Base-by-base conservation (phyloP, 1,140 invertebrate species). In the Fopius arisanus region DNA sequence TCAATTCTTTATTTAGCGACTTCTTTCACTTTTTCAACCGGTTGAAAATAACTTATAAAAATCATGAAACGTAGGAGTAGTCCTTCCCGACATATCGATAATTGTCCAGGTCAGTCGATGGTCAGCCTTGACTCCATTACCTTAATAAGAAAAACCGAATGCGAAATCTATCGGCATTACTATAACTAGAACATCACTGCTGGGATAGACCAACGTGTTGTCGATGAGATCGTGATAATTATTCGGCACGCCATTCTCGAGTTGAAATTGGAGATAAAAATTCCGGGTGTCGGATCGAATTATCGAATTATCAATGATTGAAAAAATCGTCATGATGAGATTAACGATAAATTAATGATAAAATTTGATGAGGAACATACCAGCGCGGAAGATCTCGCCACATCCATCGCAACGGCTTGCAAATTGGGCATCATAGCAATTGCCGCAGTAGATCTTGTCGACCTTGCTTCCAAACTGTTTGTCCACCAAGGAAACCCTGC, bases 391-490 rank as follows among this genome's bases (percentile, higher is more conserved):
- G 83, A 99, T 97, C 87, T 99, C 96, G 73, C 95, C 94, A 88
- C 98, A 99, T 73, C 97, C 97, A 90, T 99, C 98, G 90, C 98
- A 99, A 79, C 98, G 92, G 74, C 97, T 97, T 31, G 98, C 98
- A 88, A 99, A 99, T 88, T 98, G 96, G 76, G 97, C 93, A 88
- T 99, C 98, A 85, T 99, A 99, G 89, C 98, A 99, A 86, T 97
- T 97, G 77, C 97, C 96, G 88, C 98, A 99, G 90, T 98, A 99
- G 89, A 99, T 98, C 89, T 97, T 96, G 86, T 96, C 95, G 76
- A 94, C 92, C 88, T 99, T 99, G 81, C 96, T 97, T 79, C 98
- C 98, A 86, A 99, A 99, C 85, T 99, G 98, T 91, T 99, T 98
- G 91, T 99, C 98, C 68, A 99, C 98, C 84, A 99, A 91, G 65